Base-by-base conservation (phyloP, 2,797 vertebrate genomes). In the Hafferia zeledoni region DNA sequence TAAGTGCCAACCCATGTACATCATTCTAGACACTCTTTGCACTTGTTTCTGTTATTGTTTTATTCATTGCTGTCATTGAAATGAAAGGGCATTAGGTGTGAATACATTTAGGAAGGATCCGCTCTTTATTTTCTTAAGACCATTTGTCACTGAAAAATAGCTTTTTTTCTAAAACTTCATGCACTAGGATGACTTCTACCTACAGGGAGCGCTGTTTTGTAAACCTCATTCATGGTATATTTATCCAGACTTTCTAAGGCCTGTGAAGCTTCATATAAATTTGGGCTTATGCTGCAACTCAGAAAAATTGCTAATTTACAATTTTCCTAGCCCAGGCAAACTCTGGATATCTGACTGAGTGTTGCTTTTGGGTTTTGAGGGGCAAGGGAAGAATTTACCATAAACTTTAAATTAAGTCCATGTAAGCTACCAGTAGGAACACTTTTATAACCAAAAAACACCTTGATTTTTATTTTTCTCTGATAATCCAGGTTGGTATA, bases 11-110 rank as follows among this genome's bases (percentile, higher is more conserved):
- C 23, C 17, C 20, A 0, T 15, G 55, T 10, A 28, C 15, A 1
- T 81, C 82, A 65, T 70, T 94, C 53, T 33, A 57, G 76, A 10
- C 18, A 67, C 65, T 78, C n/a, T 92, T 76, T 59, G 76, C 56
- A 41, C 87, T 72, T 86, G 69, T 88, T 94, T 92, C 74, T 87
- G 44, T 80, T 82, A 17, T 35, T 72, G 22, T 77, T 87, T 90
- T 50, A 76, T 53, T 49, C 11, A 17, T 12, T 76, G 12, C 46
- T 91, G 74, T 61, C 65, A 77, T 12, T 76, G 52, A 77, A 94
- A 78, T 50, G 19, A 46, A 81, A 67, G 33, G 17, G 30, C 20
- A 68, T 46, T 9, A 46, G 59, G 28, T 88, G 41, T 69, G 49
- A 94, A 69, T 55, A 24, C 44, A 41, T 57, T 72, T 76, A 19